Evolutionary conservation across 2,113 vertebrate species (phyloP), one percentile per base, ranked within the genome.

Genomic region (Gymnarchus niloticus): DNA sequence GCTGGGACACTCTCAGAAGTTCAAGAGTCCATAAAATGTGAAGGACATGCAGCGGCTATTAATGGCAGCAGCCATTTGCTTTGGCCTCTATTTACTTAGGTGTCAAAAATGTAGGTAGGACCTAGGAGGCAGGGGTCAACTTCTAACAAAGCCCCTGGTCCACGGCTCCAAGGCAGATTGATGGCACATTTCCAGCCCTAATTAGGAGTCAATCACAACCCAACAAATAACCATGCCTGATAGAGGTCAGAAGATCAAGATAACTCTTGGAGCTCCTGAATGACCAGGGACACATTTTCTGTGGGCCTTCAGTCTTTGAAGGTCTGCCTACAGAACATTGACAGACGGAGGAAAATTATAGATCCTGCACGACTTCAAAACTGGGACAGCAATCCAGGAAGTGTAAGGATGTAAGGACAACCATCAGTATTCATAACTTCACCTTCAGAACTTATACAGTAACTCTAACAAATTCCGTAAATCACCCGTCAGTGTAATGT

Each of bases 161-260:
- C 10, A 41, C 4, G 14, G 37, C 56, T 37, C 56, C 83, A 37
- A 5, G 19, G 9, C 48, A 37, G 83, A 84, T 54, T 56, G 54
- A 85, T 56, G 69, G 84, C 21, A 19, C 21, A 77, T 46, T 78
- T 85, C 73, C 49, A 44, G 41, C 0, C 81, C 81, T 4, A 83
- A 83, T 46, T 81, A 52, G 49, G 21, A 81, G 78, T 81, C 23
- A 81, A 81, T 54, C 78, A 81, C 49, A 54, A n/a, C 46, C 46
- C 12, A 28, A 33, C n/a, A 52, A 81, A 52, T 44, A n/a, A 49
- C 49, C 49, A 17, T 51, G 14, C 48, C 51, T 52, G 76, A 81
- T 1, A 49, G n/a, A 48, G 44, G 78, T 81, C 78, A 81, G 14
- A 23, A 52, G 78, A 81, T 28, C 6, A 52, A 3, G 52, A 78